A percentile compares a stretch with the other conserved stretches of the same genome.
Evolutionary conservation across 2,797 vertebrate species (phyloP).

Genomic region (Typhlichthys eigenmanni): DNA sequence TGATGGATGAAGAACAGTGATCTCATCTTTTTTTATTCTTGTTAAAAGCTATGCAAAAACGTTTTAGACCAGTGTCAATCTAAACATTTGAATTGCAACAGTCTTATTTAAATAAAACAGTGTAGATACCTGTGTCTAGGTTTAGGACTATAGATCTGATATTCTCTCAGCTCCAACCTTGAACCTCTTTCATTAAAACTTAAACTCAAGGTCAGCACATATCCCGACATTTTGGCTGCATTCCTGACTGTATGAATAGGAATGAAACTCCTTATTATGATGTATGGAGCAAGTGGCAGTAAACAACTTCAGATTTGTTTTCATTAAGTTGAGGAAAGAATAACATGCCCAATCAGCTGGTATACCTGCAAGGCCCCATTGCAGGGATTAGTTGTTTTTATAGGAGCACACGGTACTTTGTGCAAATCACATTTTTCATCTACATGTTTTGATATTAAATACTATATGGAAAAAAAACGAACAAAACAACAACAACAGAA

Average conservation of each 20-base stretch:
- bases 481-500: too few species aligned
- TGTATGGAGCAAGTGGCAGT: constrained; percentile 20
- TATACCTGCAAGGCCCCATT: not conserved
- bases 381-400: too few species aligned
- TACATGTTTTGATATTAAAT: too few species aligned
- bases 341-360: not conserved
- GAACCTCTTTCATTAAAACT: constrained; percentile 18
- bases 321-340: constrained; percentile 13
- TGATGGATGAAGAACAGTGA: constrained; percentile 36
- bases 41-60: constrained; percentile 24
- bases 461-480: too few species aligned
- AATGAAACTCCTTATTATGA: constrained; percentile 21
- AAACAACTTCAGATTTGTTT: constrained; percentile 21
- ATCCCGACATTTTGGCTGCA: constrained; percentile 20
- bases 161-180: constrained; percentile 11
- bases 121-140: not conserved
- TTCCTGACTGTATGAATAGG: constrained; percentile 38
- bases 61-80: constrained; percentile 8
- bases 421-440: too few species aligned
- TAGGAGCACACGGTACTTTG: too few species aligned
- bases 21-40: constrained; percentile 36
- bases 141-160: constrained; percentile 12
- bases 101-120: constrained; percentile 19
- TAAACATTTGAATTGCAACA: constrained; percentile 24
- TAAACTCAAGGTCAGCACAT: constrained; percentile 27